Base-by-base conservation (phyloP, 2,888 invertebrate species). In the Polydrusus tereticollis region DNA sequence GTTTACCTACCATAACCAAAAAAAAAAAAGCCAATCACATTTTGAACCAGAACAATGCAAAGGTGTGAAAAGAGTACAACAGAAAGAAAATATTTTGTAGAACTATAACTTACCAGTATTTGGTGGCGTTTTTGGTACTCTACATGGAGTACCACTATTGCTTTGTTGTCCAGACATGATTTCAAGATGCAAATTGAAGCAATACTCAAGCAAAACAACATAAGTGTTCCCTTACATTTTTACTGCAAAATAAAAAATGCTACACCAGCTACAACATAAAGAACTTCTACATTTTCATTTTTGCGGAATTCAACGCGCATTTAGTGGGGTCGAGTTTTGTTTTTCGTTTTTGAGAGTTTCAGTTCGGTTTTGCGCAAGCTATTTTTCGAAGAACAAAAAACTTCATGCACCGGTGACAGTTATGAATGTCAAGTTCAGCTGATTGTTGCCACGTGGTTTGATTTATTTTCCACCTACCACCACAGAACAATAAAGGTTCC, bases 1-100 rank as follows among this genome's bases (percentile, higher is more conserved):
- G 87, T 83, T 89, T 78, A 52, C 69, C 64, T 68, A 38, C 29
- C 12, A 60, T 41, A 43, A 60, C 21, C 36, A 26, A 60, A 16
- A 45, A 38, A n/a, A n/a, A 2, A 55, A 58, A 6, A 10, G 16
- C 36, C 6, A 36, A 65, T 29, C 21, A 38, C 8, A 47, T 14
- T 18, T 6, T 21, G 20, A n/a, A n/a, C n/a, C n/a, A n/a, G n/a
- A n/a, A n/a, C n/a, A n/a, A n/a, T n/a, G n/a, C n/a, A n/a, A n/a
- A n/a, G n/a, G n/a, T n/a, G n/a, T n/a, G n/a, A n/a, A n/a, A n/a
- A n/a, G n/a, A n/a, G n/a, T n/a, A n/a, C n/a, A n/a, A n/a, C n/a
- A n/a, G n/a, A n/a, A n/a, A n/a, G n/a, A 36, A 36, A 7, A n/a
- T 36, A 7, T n/a, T 12, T 36, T 38, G 18, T 2, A 41, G 1